A percentile compares a stretch with the other conserved stretches of the same genome.
phyloP scores from a whole-genome alignment of 2,797 vertebrate genomes.

The Monodelphis domestica region DNA sequence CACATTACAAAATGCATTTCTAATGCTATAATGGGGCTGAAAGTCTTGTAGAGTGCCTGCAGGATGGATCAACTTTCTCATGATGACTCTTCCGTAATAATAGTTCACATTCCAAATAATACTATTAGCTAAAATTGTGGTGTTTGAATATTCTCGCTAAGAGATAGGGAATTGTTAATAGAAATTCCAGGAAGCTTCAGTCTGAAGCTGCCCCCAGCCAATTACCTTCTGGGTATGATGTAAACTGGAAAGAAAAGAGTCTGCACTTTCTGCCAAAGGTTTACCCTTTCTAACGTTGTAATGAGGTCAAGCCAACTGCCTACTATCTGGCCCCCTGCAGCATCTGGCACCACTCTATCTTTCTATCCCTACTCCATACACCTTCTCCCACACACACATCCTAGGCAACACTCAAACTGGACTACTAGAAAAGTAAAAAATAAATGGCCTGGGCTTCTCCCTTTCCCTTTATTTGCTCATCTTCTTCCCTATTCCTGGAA shows the following conservation, averaged over 20 bases:
- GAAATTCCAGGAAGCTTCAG: slow-evolving; percentile 2
- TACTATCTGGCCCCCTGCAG: neutral
- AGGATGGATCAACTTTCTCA: slow-evolving; percentile 52
- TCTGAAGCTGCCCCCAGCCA: neutral
- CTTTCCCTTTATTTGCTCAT: neutral
- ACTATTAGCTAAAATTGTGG: slow-evolving; percentile 2
- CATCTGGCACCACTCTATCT: neutral
- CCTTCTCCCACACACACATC: neutral
- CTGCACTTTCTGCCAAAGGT: neutral
- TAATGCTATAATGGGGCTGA: slow-evolving; percentile 36
- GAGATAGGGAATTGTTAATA: neutral
- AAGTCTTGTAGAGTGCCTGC: neutral
- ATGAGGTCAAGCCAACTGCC: neutral
- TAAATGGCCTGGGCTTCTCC: neutral
- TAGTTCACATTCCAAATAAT: slow-evolving; percentile 53
- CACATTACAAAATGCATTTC: slow-evolving; percentile 52
- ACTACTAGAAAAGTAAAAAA: neutral
- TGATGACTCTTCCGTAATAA: slow-evolving; percentile 43
- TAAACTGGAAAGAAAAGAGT: neutral
- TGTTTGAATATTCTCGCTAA: neutral
- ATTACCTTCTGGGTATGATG: slow-evolving; percentile 3
- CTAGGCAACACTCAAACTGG: neutral
- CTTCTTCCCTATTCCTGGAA: neutral
- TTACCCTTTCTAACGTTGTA: neutral
- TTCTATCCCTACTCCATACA: neutral